Base-by-base conservation (phyloP, 2,888 invertebrate species). In the Drosophila fulvimacula region DNA sequence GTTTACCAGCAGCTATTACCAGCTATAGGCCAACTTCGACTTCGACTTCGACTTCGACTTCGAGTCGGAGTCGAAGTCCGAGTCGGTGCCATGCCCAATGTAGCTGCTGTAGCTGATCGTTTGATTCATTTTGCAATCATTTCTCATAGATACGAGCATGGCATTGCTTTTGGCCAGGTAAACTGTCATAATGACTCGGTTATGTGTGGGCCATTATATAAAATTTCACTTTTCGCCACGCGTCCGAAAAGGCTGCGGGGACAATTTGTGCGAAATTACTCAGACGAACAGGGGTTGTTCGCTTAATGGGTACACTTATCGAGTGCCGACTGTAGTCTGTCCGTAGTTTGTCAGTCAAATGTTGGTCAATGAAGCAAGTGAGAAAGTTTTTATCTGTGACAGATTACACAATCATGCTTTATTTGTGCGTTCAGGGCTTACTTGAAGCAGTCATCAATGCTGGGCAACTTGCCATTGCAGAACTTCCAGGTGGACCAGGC, bases 141-240 rank as follows among this genome's bases (percentile, higher is more conserved):
- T 72, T 76, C 88, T 80, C 77, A 88, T 73, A 77, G 90, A 82
- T 76, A 17, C 27, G 46, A 48, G 46, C 46, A 77, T 69, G 55
- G 79, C 61, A 46, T 39, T 51, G 34, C 15, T 51, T 66, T 69
- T 71, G 73, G 73, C 81, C 82, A 59, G 67, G 65, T 70, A 79
- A 90, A 88, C 89, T 79, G 81, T 88, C 90, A 83, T 86, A 86
- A 86, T 89, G 90, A 62, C 75, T 72, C 59, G 67, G 88, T 88
- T 89, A 90, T 90, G 83, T 85, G 76, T 72, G 53, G 64, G 56
- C 67, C 76, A 79, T 82, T 81, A 81, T 82, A 85, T 88, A 82
- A 82, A 86, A 88, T 86, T 86, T 90, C 90, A 90, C 90, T 86
- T 86, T 90, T 73, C 68, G 42, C 66, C 38, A 58, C 19, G 44